Base-by-base conservation (phyloP, 2,113 vertebrate genomes). In the mouse (Mus musculus) region DNA sequence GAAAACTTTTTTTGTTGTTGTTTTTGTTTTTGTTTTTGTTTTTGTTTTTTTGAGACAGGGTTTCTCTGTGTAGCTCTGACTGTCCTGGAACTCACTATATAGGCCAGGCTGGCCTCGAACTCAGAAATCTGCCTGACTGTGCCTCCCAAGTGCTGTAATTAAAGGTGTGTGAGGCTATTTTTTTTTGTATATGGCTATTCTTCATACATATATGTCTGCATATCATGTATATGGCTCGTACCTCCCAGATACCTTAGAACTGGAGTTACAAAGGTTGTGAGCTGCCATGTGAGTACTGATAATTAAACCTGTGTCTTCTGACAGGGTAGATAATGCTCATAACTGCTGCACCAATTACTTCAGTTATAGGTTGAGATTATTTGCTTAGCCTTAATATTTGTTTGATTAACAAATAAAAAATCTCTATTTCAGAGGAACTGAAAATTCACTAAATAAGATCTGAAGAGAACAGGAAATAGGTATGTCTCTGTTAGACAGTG, bases 381-480 rank as follows among this genome's bases (percentile, higher is more conserved):
- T 88, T 93, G 46, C 19, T 95, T 89, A 90, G 49, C 65, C 8
- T 91, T 94, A 77, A 67, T 69, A 73, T 93, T 72, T 16, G 22
- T 88, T 54, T 92, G 72, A 77, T 39, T 8, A 22, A 13, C 46
- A 80, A 12, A 39, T 49, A n/a, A 88, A 20, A 26, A 91, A 49
- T 92, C 3, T 71, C 10, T 87, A 49, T 16, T 49, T 93, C 8
- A 84, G 61, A 87, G 28, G 4, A 9, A 71, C 20, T 59, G 72
- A 13, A 19, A 89, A 67, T 87, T 20, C 75, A 28, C 7, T 67
- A 96, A 77, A 30, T 78, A 89, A 17, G 4, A 63, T 95, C 33
- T 76, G 26, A 5, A 72, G 65, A 63, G 14, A 91, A 71, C 33
- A 3, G 90, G 42, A 91, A 95, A 75, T 63, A 16, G 0, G 0